Percentiles rank a stretch among this genome's conserved stretches.
phyloP scores from a whole-genome alignment of 1,140 invertebrate species.

The Platyscapa corneri region DNA sequence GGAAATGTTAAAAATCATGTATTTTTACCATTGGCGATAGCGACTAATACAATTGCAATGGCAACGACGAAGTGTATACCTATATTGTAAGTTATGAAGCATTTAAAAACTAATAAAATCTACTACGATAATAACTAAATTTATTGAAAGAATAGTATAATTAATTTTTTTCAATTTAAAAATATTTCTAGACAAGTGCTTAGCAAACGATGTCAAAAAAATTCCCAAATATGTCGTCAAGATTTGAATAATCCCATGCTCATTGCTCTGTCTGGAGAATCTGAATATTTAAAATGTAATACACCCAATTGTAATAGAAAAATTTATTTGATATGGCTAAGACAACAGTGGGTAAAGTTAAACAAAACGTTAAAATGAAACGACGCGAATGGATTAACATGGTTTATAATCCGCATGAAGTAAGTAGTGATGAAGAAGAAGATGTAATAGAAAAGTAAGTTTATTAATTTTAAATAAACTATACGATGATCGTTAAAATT shows the following conservation, averaged over 20 bases:
- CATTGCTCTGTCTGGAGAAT: constrained; percentile 69
- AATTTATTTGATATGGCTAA: constrained; percentile 77
- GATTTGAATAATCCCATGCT: constrained; percentile 76
- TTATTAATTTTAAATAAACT: background rate
- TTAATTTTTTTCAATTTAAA: background rate
- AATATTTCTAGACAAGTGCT: constrained; percentile 57
- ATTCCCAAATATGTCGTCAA: constrained; percentile 69
- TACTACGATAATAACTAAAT: background rate
- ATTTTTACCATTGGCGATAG: constrained; percentile 68
- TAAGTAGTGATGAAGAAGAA: constrained; percentile 64
- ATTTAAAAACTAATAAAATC: background rate
- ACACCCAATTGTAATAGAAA: constrained; percentile 81
- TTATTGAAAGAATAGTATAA: background rate
- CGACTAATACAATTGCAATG: constrained; percentile 72
- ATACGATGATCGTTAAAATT: background rate
- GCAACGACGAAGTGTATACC: constrained; percentile 70
- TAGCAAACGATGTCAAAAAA: constrained; percentile 43
- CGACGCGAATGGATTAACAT: constrained; percentile 81
- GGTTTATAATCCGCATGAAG: constrained; percentile 78
- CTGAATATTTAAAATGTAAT: constrained; percentile 78
- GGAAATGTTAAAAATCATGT: constrained; percentile 74
- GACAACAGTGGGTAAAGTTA: constrained; percentile 75
- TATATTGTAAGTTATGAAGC: constrained; percentile 61
- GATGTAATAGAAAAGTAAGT: constrained; percentile 74
- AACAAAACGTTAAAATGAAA: constrained; percentile 77